A percentile compares a stretch with the other conserved stretches of the same genome.
phyloP scores from a whole-genome alignment of 2,113 vertebrate species.

The Indicator maculatus region DNA sequence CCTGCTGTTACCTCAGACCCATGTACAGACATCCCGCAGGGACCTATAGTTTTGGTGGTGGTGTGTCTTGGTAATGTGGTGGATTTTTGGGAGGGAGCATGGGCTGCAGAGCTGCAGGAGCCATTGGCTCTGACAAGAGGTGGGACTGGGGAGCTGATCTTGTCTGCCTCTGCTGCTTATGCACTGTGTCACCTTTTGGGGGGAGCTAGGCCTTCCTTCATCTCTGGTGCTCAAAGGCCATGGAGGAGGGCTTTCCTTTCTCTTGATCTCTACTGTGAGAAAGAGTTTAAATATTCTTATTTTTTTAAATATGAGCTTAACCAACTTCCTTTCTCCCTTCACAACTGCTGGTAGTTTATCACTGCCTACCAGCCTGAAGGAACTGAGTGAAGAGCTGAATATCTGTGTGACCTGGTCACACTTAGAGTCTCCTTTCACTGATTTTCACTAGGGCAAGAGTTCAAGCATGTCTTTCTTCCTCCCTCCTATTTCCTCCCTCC shows the following conservation, averaged over 20 bases:
- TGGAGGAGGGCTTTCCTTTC: neutral
- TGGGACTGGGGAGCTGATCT: neutral
- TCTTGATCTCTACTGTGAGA: neutral
- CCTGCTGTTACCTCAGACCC: neutral
- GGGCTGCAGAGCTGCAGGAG: neutral
- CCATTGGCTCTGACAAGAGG: fast-evolving
- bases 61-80: neutral
- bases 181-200: neutral
- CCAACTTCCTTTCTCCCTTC: neutral
- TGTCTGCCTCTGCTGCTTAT: fast-evolving
- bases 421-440: neutral
- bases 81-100: neutral
- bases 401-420: fast-evolving
- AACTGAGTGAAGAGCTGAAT: neutral
- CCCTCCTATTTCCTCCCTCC: neutral
- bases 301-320: neutral
- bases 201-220: neutral
- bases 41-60: fast-evolving
- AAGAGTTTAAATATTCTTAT: neutral
- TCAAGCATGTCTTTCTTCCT: neutral
- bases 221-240: neutral
- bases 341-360: neutral
- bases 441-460: neutral
- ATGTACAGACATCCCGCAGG: neutral
- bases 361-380: fast-evolving